A percentile compares a stretch with the other conserved stretches of the same genome.
Conservation (phyloP, 2,113 vertebrate species). For the Gavialis gangeticus region DNA sequence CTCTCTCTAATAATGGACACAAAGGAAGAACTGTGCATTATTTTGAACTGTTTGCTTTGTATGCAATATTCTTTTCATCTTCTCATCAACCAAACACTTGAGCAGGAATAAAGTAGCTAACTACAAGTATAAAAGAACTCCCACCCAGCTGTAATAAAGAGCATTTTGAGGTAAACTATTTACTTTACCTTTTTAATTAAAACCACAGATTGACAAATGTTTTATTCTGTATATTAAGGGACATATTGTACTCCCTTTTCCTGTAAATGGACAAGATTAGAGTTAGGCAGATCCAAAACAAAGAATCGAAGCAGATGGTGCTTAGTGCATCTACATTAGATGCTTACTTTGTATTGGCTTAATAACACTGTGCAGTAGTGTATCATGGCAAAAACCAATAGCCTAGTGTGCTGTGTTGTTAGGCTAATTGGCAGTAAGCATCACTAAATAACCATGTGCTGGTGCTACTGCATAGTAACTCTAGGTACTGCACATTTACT, state of each 20-base stretch:
- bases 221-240: neutral
- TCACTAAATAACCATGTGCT: no score
- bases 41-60: neutral
- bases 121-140: neutral
- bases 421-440: no score
- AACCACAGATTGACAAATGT: neutral
- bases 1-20: neutral
- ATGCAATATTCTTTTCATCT: constrained; percentile 32
- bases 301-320: fast-evolving
- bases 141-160: neutral
- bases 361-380: no score
- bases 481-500: no score
- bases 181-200: neutral
- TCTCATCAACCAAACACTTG: neutral
- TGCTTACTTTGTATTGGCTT: no score
- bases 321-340: neutral
- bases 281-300: neutral
- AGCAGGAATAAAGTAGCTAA: neutral
- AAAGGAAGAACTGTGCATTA: neutral
- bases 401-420: no score
- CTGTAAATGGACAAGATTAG: neutral
- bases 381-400: no score
- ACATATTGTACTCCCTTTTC: neutral
- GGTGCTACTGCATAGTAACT: no score
- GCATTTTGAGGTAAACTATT: neutral